These are phyloP conservation scores for Ylistrum balloti DNA, from an alignment of 1,140 invertebrate species.

Conservation along the genomic window DNA sequence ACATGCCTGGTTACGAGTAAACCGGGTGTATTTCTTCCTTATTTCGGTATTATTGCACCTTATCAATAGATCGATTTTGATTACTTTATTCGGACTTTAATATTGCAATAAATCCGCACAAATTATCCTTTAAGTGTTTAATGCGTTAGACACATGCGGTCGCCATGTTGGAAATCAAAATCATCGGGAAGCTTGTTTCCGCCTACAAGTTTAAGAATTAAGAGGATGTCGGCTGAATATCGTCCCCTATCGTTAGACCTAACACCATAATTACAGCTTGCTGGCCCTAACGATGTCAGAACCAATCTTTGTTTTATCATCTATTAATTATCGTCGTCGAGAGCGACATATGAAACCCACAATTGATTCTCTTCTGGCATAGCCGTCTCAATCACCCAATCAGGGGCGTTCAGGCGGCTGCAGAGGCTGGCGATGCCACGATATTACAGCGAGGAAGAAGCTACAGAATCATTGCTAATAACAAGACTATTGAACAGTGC, in stretches of 20 bases:
- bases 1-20: background rate
- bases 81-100: slow-evolving; percentile 36
- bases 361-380: slow-evolving; percentile 14
- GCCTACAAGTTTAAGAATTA: slow-evolving; percentile 35
- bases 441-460: background rate
- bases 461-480: background rate
- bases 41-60: background rate
- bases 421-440: background rate
- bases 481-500: background rate
- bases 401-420: background rate
- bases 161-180: slow-evolving; percentile 33
- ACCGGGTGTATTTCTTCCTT: background rate
- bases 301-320: slow-evolving; percentile 58
- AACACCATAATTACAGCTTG: slow-evolving; percentile 51
- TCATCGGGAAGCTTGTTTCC: slow-evolving; percentile 11
- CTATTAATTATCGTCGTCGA: slow-evolving; percentile 55
- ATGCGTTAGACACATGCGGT: slow-evolving; percentile 37
- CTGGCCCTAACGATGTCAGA: slow-evolving; percentile 47
- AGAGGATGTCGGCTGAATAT: background rate
- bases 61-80: slow-evolving; percentile 35
- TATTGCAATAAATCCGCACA: slow-evolving; percentile 39
- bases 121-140: slow-evolving; percentile 40
- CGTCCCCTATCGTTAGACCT: slow-evolving; percentile 43
- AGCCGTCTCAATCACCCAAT: slow-evolving; percentile 26
- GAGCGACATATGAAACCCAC: slow-evolving; percentile 41